These are phyloP conservation scores for Stegastes partitus DNA, from an alignment of 2,113 vertebrate genomes.

Conservation along the genomic window DNA sequence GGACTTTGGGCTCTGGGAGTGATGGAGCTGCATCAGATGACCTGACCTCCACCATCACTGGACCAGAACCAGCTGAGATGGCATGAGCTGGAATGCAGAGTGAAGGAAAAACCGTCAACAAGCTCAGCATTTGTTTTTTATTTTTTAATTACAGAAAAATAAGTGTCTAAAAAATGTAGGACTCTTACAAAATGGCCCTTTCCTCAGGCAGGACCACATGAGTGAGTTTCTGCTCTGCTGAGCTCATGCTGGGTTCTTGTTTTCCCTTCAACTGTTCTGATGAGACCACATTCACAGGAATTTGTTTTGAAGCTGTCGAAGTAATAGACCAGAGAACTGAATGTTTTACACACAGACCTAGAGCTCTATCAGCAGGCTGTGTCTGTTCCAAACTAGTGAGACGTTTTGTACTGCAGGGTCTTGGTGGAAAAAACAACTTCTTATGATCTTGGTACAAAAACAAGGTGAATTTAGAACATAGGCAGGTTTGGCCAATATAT, in stretches of 20 bases:
- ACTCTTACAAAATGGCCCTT: not conserved
- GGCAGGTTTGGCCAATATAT: not conserved
- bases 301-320: constrained; percentile 57
- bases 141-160: too few species aligned
- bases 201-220: not conserved
- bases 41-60: too few species aligned
- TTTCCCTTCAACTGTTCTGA: constrained; percentile 24
- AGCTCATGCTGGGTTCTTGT: constrained; percentile 31
- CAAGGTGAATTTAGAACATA: not conserved
- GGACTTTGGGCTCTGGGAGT: too few species aligned
- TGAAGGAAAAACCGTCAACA: too few species aligned
- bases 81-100: too few species aligned
- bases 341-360: constrained; percentile 51
- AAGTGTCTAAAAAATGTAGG: too few species aligned
- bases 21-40: too few species aligned
- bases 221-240: constrained; percentile 27
- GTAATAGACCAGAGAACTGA: constrained; percentile 51
- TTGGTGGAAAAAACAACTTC: constrained; percentile 33
- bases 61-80: not conserved
- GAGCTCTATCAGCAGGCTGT: constrained; percentile 57
- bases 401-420: constrained; percentile 67
- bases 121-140: too few species aligned
- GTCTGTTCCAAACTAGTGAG: constrained; percentile 49
- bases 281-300: constrained; percentile 61
- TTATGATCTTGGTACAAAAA: constrained; percentile 28